Percentiles rank a stretch among this genome's conserved stretches.
These are phyloP conservation scores for Chalcosyrphus nemorum DNA, from an alignment of 2,888 invertebrate species.

Conservation along the genomic window DNA sequence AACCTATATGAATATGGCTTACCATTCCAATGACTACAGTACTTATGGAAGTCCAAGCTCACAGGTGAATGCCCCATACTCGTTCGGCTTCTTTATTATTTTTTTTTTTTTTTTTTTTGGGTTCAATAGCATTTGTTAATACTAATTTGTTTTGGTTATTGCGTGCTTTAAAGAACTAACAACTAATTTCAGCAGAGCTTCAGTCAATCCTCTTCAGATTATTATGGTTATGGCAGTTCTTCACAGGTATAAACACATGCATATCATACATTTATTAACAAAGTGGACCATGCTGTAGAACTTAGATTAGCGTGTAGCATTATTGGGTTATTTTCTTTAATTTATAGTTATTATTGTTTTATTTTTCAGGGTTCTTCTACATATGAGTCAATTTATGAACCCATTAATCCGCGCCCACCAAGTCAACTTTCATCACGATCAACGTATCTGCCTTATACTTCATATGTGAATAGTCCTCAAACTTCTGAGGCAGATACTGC, in stretches of 20 bases:
- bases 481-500: conserved; percentile 37
- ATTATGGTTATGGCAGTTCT: conserved; percentile 86
- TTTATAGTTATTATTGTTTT: background rate
- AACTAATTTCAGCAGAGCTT: conserved; percentile 72
- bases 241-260: conserved; percentile 85
- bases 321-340: background rate
- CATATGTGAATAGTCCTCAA: conserved; percentile 84
- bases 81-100: background rate
- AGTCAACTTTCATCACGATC: conserved; percentile 87
- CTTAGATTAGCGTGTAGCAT: background rate
- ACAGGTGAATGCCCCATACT: conserved; percentile 79
- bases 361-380: conserved; percentile 86
- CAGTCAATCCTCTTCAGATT: conserved; percentile 78
- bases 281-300: conserved; percentile 3
- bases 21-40: conserved; percentile 72
- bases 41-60: conserved; percentile 82
- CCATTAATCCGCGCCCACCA: conserved; percentile 92
- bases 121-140: conserved; percentile 16
- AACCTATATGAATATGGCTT: conserved; percentile 74
- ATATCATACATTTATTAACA: conserved; percentile 21
- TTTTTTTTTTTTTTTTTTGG: background rate
- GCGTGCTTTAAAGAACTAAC: conserved; percentile 46
- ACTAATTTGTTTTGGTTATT: conserved; percentile 34
- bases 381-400: conserved; percentile 95
- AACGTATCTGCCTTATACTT: conserved; percentile 87